A percentile compares a stretch with the other conserved stretches of the same genome.
Evolutionary conservation across 1,140 invertebrate species (phyloP).

Genomic region (Drosophila insularis): DNA sequence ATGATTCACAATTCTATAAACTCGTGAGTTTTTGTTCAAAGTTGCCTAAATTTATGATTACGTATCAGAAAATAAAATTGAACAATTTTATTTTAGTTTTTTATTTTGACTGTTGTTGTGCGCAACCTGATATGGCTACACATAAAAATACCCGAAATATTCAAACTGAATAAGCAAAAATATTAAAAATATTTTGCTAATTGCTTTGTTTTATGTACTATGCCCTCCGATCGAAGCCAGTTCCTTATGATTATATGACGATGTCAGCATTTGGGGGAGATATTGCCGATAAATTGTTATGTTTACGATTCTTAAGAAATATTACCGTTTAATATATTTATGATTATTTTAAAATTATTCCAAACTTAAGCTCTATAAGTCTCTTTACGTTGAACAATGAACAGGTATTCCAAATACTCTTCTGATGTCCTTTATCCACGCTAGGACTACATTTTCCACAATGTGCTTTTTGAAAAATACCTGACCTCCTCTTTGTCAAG

Average conservation of each 20-base stretch:
- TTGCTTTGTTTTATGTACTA: neutral
- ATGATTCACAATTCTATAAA: neutral
- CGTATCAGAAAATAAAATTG: neutral
- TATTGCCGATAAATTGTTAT: neutral
- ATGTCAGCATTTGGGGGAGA: too few relatives aligned
- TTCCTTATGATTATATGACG: too few relatives aligned
- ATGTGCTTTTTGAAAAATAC: too few relatives aligned
- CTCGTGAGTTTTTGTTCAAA: neutral
- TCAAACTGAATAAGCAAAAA: neutral
- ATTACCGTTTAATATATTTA: too few relatives aligned
- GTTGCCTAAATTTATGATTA: neutral
- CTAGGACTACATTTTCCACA: too few relatives aligned
- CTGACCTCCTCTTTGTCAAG: too few relatives aligned
- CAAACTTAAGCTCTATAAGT: too few relatives aligned
- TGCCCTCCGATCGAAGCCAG: neutral
- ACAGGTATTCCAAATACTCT: too few relatives aligned
- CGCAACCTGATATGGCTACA: neutral
- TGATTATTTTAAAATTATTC: too few relatives aligned
- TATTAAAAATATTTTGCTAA: neutral
- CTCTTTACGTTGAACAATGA: too few relatives aligned
- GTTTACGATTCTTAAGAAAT: too few relatives aligned
- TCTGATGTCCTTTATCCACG: too few relatives aligned
- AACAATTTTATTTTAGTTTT: neutral
- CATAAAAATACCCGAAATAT: neutral
- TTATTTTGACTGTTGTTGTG: neutral